Percentiles rank a stretch among this genome's conserved stretches.
Conservation (phyloP, 2,113 vertebrate genomes). For the Coreoperca whiteheadi region DNA sequence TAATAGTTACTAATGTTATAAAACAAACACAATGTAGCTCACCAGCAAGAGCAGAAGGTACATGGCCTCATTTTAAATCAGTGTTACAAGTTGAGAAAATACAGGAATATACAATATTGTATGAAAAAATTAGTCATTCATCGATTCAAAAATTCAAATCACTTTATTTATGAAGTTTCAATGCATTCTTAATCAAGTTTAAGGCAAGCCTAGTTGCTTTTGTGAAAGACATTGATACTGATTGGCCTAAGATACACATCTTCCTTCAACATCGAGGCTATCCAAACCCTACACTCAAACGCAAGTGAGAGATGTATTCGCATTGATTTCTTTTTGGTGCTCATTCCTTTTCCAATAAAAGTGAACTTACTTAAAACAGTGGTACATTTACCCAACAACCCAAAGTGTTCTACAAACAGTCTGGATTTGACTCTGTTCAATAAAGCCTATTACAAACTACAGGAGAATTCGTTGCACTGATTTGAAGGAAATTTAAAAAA, state of each 20-base stretch:
- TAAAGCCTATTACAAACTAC: constrained; percentile 77
- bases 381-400: constrained; percentile 64
- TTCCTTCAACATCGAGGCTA: constrained; percentile 18
- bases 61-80: neutral
- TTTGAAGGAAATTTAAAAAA: constrained; percentile 56
- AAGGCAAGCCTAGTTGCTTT: constrained; percentile 66
- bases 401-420: constrained; percentile 71
- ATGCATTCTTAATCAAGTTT: constrained; percentile 69
- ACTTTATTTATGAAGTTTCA: constrained; percentile 78
- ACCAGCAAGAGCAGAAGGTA: neutral
- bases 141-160: constrained; percentile 65
- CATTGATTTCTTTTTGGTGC: constrained; percentile 47
- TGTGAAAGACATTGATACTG: constrained; percentile 45
- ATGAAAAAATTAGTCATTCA: constrained; percentile 1
- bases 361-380: constrained; percentile 62
- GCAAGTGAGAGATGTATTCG: constrained; percentile 48
- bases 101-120: neutral
- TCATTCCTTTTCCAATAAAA: constrained; percentile 37
- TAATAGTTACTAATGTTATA: too few relatives aligned
- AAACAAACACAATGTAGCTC: neutral
- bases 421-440: constrained; percentile 76
- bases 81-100: neutral
- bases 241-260: constrained; percentile 51
- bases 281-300: constrained; percentile 32
- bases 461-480: constrained; percentile 65